phyloP scores from a whole-genome alignment of 2,888 invertebrate genomes.

The Ctena decussata region DNA sequence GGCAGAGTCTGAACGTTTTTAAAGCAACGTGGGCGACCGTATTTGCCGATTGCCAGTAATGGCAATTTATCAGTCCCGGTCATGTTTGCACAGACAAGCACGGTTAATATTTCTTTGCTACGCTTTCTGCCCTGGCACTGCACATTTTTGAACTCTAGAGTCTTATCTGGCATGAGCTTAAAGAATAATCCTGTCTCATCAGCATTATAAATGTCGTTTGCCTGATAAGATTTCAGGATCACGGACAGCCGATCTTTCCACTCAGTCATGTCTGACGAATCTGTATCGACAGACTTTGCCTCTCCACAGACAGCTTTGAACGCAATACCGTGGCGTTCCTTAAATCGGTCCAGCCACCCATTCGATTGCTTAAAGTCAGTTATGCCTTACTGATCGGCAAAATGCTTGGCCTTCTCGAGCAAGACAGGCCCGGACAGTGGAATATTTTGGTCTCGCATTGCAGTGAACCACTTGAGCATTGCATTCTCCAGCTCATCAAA shows the following conservation, averaged over 20 bases:
- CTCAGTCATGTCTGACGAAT: conserved; percentile 14
- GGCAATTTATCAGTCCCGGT: conserved; percentile 54
- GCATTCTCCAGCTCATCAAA: conserved; percentile 35
- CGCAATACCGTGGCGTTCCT: conserved; percentile 45
- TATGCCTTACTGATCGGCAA: conserved; percentile 32
- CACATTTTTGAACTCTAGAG: conserved; percentile 54
- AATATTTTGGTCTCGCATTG: conserved; percentile 14
- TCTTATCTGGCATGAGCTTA: conserved; percentile 52
- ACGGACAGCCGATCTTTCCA: conserved; percentile 30
- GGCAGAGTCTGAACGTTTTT: conserved; percentile 58
- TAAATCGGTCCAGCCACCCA: conserved; percentile 52
- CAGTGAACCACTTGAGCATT: conserved; percentile 23
- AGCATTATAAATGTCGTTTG: conserved; percentile 61
- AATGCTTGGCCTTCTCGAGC: conserved; percentile 39
- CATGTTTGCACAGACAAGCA: conserved; percentile 63
- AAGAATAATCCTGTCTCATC: conserved; percentile 69
- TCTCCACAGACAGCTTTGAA: conserved; percentile 59
- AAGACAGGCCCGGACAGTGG: conserved; percentile 45
- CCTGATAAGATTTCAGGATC: conserved; percentile 22
- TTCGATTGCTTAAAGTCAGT: conserved; percentile 38
- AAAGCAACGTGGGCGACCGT: conserved; percentile 63
- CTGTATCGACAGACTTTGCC: conserved; percentile 43
- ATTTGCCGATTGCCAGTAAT: conserved; percentile 65
- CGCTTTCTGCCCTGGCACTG: conserved; percentile 62
- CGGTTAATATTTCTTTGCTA: conserved; percentile 64